A percentile compares a stretch with the other conserved stretches of the same genome.
phyloP scores from a whole-genome alignment of 2,113 vertebrate species.

The Myodes glareolus region DNA sequence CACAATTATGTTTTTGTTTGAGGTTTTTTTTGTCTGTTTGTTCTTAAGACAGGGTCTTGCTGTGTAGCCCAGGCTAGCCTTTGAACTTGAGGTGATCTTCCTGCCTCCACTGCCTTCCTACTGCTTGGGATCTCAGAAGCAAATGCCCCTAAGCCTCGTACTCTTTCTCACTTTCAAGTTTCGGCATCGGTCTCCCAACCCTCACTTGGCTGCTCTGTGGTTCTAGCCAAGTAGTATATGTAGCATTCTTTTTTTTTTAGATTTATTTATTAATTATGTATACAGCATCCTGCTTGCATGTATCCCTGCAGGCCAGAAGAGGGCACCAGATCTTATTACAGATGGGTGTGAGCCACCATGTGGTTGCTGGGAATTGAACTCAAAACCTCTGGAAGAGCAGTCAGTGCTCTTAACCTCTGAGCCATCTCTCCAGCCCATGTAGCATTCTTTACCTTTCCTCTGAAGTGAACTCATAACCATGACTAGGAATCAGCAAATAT shows the following conservation, averaged over 20 bases:
- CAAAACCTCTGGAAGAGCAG: too few species aligned
- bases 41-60: not conserved
- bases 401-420: too few species aligned
- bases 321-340: too few species aligned
- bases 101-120: not conserved
- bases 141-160: not conserved
- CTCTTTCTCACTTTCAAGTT: not conserved
- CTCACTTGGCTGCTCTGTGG: not conserved
- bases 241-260: not conserved
- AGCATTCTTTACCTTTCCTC: not conserved
- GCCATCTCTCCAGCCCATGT: too few species aligned
- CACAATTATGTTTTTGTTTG: not conserved
- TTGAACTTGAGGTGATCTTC: not conserved
- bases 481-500: not conserved
- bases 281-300: too few species aligned
- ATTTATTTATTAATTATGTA: too few species aligned
- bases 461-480: not conserved
- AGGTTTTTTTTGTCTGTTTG: not conserved
- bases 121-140: not conserved
- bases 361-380: too few species aligned
- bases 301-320: too few species aligned
- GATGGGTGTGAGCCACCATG: too few species aligned
- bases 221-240: not conserved
- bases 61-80: not conserved
- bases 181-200: not conserved